Conservation (phyloP, 2,888 invertebrate species). For the Andrena camellia region DNA sequence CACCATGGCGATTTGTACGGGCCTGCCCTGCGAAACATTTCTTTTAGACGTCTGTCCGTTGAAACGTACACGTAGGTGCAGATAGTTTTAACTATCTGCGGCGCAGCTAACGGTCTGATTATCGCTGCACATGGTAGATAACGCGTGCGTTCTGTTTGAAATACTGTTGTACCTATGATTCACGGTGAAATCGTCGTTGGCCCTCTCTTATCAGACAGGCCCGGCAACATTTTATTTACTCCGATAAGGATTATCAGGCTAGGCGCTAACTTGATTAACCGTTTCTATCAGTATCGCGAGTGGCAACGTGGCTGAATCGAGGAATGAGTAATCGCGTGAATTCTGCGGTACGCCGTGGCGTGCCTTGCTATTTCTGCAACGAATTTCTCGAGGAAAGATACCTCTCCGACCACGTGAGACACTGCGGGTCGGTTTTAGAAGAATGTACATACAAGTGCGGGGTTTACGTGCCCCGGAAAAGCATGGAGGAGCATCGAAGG, state of each 20-base stretch:
- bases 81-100: neutral
- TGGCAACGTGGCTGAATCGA: slow-evolving; percentile 11
- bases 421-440: slow-evolving; percentile 90
- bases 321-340: slow-evolving; percentile 71
- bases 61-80: neutral
- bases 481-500: slow-evolving; percentile 87
- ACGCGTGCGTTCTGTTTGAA: neutral
- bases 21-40: too few species aligned
- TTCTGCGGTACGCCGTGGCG: slow-evolving; percentile 65
- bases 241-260: slow-evolving; percentile 67
- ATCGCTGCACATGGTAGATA: slow-evolving; percentile 1
- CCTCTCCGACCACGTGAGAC: slow-evolving; percentile 88
- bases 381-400: slow-evolving; percentile 75
- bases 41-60: too few species aligned
- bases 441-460: slow-evolving; percentile 90
- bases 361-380: slow-evolving; percentile 81
- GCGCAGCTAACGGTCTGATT: neutral
- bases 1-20: neutral
- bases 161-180: neutral
- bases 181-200: neutral
- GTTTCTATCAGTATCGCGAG: slow-evolving; percentile 43
- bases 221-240: slow-evolving; percentile 45
- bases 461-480: slow-evolving; percentile 89
- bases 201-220: slow-evolving; percentile 54
- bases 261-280: slow-evolving; percentile 32